phyloP scores from a whole-genome alignment of 2,797 vertebrate species.

The Denticeps clupeoides region DNA sequence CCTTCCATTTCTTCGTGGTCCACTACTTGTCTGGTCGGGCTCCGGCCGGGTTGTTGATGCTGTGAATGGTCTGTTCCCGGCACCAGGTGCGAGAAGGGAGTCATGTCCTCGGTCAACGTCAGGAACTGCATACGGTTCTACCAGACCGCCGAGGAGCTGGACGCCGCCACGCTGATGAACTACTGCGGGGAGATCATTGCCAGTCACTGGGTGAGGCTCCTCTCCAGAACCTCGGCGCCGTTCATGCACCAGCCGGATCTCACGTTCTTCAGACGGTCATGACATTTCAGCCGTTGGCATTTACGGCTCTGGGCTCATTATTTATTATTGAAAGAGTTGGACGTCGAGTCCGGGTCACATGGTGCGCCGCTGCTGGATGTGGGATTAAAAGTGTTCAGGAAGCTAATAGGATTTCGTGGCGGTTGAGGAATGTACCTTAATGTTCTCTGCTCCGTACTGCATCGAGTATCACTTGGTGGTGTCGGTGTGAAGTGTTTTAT shows the following conservation, averaged over 20 bases:
- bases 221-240: too few species aligned
- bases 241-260: too few species aligned
- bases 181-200: conserved; percentile 98
- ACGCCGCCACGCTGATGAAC: conserved; percentile 83
- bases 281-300: too few species aligned
- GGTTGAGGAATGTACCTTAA: not conserved
- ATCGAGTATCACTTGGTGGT: not conserved
- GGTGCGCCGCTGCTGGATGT: not conserved
- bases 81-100: conserved; percentile 96
- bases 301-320: too few species aligned
- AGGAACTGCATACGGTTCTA: conserved; percentile 98
- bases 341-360: not conserved
- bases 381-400: not conserved
- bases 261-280: too few species aligned
- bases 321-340: too few species aligned
- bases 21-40: too few species aligned
- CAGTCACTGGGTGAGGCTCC: conserved; percentile 92
- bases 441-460: not conserved
- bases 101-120: conserved; percentile 95
- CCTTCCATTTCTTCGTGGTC: too few species aligned
- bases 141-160: conserved; percentile 92
- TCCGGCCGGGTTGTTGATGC: too few species aligned
- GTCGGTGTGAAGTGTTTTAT: not conserved
- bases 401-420: not conserved
- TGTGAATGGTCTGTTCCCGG: too few species aligned